These are phyloP conservation scores for Brachyopa scutellaris DNA, from an alignment of 2,888 invertebrate genomes.

Conservation along the genomic window DNA sequence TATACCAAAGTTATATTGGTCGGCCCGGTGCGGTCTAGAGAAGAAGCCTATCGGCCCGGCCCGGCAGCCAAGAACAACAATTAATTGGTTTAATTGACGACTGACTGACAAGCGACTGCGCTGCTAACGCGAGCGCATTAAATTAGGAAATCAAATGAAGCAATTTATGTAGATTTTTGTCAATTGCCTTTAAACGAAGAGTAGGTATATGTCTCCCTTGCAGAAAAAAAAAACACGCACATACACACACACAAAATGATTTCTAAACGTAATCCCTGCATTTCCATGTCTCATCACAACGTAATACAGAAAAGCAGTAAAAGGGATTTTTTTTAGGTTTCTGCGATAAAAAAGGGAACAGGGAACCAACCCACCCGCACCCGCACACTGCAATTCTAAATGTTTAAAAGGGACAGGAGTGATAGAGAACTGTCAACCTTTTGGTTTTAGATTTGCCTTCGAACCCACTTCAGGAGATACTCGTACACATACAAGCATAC, in stretches of 20 bases:
- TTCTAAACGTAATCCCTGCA: slow-evolving; percentile 65
- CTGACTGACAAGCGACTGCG: slow-evolving; percentile 60
- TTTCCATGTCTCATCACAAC: slow-evolving; percentile 69
- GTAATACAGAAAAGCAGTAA: slow-evolving; percentile 59
- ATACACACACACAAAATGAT: slow-evolving; percentile 41
- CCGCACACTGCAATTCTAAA: slow-evolving; percentile 29
- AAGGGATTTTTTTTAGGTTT: slow-evolving; percentile 67
- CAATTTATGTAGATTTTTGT: slow-evolving; percentile 67
- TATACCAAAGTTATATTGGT: slow-evolving; percentile 22
- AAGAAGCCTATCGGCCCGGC: no score
- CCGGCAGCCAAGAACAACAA: no score
- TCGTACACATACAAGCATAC: no score
- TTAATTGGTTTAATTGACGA: slow-evolving; percentile 70
- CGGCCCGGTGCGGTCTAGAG: background rate
- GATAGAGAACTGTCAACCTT: slow-evolving; percentile 13
- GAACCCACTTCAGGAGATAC: slow-evolving; percentile 48
- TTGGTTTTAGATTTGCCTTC: background rate
- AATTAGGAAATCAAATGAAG: slow-evolving; percentile 66
- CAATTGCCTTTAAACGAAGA: slow-evolving; percentile 43
- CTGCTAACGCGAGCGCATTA: slow-evolving; percentile 49
- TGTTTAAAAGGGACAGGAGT: slow-evolving; percentile 29
- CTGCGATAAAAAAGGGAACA: slow-evolving; percentile 42
- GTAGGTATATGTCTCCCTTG: no score
- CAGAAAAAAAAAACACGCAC: no score
- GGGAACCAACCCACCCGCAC: slow-evolving; percentile 1